phyloP scores from a whole-genome alignment of 2,113 vertebrate genomes.

The Cyprinus carpio region DNA sequence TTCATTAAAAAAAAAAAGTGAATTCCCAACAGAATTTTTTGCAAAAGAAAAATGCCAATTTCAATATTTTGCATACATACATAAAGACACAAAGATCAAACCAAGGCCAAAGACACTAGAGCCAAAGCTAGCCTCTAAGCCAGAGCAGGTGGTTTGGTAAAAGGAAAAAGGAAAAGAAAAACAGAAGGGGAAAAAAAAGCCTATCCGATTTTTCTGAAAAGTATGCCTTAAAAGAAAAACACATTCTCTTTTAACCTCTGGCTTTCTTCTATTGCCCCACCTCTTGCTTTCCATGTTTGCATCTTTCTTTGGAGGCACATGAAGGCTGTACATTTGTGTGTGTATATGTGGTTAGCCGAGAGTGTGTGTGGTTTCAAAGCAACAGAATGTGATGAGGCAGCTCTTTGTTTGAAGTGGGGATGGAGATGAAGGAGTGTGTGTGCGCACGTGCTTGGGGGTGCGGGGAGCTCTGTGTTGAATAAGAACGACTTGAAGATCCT shows the following conservation, averaged over 20 bases:
- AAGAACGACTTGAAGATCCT: conserved; percentile 39
- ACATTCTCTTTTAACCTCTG: conserved; percentile 35
- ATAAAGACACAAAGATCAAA: background rate
- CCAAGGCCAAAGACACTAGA: background rate
- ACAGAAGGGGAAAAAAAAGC: conserved; percentile 26
- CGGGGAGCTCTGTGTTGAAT: conserved; percentile 18
- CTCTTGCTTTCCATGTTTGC: conserved; percentile 30
- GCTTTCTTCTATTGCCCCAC: conserved; percentile 4
- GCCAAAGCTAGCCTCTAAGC: background rate
- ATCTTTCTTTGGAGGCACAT: conserved; percentile 26
- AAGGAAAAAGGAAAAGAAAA: background rate
- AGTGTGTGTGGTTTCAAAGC: conserved; percentile 36
- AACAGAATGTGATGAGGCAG: conserved; percentile 44
- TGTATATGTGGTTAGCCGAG: conserved; percentile 1
- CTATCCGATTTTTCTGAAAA: conserved; percentile 10
- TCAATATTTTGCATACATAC: background rate
- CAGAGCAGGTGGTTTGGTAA: conserved; percentile 5
- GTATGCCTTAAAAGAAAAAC: conserved; percentile 31
- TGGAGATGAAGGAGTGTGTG: conserved; percentile 2
- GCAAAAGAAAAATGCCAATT: background rate
- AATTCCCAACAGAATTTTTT: background rate
- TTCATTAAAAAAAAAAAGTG: background rate
- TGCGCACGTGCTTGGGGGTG: conserved; percentile 14
- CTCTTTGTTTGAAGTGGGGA: conserved; percentile 34
- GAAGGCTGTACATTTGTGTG: conserved; percentile 1